phyloP scores from a whole-genome alignment of 2,113 vertebrate genomes.

The Festucalex cinctus region DNA sequence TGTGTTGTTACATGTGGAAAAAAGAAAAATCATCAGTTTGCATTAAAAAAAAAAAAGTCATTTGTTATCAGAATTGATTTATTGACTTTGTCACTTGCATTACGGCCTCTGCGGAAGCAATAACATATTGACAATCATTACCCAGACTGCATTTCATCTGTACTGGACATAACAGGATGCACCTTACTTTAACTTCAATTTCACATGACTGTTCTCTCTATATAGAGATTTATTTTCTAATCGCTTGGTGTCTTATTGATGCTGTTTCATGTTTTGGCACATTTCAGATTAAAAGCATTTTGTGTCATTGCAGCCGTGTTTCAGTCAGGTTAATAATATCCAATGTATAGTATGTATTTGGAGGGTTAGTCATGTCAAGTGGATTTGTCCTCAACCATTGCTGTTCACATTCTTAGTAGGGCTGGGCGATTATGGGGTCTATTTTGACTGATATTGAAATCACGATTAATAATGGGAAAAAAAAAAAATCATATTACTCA shows the following conservation, averaged over 20 bases:
- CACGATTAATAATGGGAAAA: no score
- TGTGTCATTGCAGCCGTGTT: constrained; percentile 40
- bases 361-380: no score
- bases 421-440: no score
- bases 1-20: constrained; percentile 43
- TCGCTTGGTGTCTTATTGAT: constrained; percentile 58
- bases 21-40: constrained; percentile 52
- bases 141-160: constrained; percentile 46
- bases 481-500: no score
- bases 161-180: constrained; percentile 35
- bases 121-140: constrained; percentile 77
- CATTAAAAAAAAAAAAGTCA: constrained; percentile 45
- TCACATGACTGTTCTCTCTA: constrained; percentile 47
- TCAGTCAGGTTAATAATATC: constrained; percentile 43
- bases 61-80: constrained; percentile 46
- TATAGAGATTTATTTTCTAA: constrained; percentile 27
- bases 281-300: constrained; percentile 63
- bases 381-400: no score
- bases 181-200: constrained; percentile 46
- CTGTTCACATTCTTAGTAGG: no score
- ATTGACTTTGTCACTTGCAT: constrained; percentile 61
- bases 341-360: neutral
- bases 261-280: constrained; percentile 69
- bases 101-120: constrained; percentile 70
- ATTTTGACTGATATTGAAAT: no score